Conservation (phyloP, 1,140 invertebrate species). For the Zaprionus camerounensis region DNA sequence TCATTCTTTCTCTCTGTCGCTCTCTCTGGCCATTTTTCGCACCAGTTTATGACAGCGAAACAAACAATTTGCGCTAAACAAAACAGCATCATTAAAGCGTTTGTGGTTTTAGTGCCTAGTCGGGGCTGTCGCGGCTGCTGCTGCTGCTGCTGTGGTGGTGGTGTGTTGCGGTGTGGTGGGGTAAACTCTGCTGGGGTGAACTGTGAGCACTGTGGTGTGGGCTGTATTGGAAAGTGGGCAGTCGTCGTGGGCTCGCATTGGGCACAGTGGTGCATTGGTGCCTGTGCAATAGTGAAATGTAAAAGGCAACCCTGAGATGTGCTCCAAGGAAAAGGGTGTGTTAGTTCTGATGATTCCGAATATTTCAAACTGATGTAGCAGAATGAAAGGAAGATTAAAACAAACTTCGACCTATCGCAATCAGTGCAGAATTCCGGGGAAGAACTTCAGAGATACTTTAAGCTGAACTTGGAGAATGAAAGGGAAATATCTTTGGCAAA, state of each 20-base stretch:
- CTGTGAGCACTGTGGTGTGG: constrained; percentile 9
- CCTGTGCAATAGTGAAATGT: neutral
- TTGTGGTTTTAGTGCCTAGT: constrained; percentile 81
- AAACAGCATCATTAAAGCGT: constrained; percentile 84
- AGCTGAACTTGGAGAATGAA: no score
- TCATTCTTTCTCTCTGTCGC: constrained; percentile 20
- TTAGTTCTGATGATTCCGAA: neutral
- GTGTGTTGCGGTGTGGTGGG: neutral
- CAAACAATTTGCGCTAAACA: constrained; percentile 83
- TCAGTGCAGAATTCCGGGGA: no score
- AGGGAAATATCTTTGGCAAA: no score
- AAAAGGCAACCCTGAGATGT: neutral
- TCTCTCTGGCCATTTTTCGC: constrained; percentile 76
- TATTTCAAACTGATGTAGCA: no score
- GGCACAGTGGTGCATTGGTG: constrained; percentile 40
- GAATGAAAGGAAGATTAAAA: no score
- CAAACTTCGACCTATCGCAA: no score
- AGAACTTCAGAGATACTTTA: no score
- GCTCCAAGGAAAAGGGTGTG: neutral
- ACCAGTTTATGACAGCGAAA: constrained; percentile 83
- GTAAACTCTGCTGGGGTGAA: neutral
- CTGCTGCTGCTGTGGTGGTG: constrained; percentile 2
- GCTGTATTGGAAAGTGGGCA: constrained; percentile 44
- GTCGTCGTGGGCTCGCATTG: constrained; percentile 11
- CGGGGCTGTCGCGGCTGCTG: constrained; percentile 44